Base-by-base conservation (phyloP, 2,888 invertebrate genomes). In the Noctuana brunneofusca region DNA sequence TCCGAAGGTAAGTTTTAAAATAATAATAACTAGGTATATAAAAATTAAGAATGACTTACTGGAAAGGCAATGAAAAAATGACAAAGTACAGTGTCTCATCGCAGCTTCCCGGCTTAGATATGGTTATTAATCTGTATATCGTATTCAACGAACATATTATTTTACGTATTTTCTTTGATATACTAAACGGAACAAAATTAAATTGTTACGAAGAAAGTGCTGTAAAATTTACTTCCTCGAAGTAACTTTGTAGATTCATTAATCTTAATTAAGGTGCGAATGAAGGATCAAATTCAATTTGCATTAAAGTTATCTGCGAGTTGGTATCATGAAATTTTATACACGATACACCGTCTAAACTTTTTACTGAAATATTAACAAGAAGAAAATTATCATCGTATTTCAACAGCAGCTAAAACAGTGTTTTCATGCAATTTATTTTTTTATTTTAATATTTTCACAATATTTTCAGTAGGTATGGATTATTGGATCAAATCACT, bases 201-300 rank as follows among this genome's bases (percentile, higher is more conserved):
- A 2, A 24, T 49, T 22, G 12, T 46, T 46, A 53, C 20, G 14
- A 48, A 22, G 12, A 6, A 6, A 35, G n/a, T n/a, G 32, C 30
- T 52, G 14, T 50, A 50, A 30, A 30, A 18, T 50, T 30, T 16
- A 11, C 50, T 30, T 16, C 30, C 30, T 16, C 24, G 11, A 43
- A 55, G 24, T 43, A 41, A 30, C 30, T 27, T 11, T 11, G 27
- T 27, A 27, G 30, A 43, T 30, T 56, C 46, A 48, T 57, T 57
- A 57, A 57, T 32, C 20, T 57, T 57, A 48, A 48, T 48, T 46
- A 48, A 48, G 46, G 30, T 18, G 43, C 8, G n/a, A 20, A 20
- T 18, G 57, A 22, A 48, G 57, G 48, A 48, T 57, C 46, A 32
- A 57, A 57, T 46, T 32, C 32, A 48, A 48, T 48, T 48, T 32